Conservation (phyloP, 2,113 vertebrate species). For the Ophiodon elongatus region DNA sequence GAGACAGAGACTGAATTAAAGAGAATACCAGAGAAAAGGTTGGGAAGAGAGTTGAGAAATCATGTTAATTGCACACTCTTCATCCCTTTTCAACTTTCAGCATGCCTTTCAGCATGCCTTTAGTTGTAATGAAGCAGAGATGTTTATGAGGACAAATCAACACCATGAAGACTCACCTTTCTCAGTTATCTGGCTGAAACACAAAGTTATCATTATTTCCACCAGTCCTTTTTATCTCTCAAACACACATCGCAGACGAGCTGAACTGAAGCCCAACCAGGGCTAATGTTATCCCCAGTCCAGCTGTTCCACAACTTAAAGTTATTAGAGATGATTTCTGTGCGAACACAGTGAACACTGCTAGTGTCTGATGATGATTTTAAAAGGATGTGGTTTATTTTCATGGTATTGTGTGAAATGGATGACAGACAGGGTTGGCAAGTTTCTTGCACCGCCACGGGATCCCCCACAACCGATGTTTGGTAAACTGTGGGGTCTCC, state of each 20-base stretch:
- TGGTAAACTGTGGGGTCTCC: neutral
- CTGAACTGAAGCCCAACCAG: neutral
- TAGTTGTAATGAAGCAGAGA: slow-evolving; percentile 8
- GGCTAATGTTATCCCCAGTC: slow-evolving; percentile 2
- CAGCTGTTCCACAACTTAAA: neutral
- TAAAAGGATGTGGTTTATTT: neutral
- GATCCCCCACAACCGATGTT: neutral
- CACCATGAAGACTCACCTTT: neutral
- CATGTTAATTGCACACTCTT: neutral
- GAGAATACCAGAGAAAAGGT: neutral
- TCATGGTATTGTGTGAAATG: neutral
- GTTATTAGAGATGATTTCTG: neutral
- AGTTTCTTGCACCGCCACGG: neutral
- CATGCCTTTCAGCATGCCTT: neutral
- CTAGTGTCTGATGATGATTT: neutral
- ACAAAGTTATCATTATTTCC: slow-evolving; percentile 28
- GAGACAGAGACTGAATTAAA: neutral
- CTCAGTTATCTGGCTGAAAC: neutral
- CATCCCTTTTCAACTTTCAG: neutral
- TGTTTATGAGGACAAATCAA: slow-evolving; percentile 7
- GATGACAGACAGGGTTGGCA: neutral
- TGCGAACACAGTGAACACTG: neutral
- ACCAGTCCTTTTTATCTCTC: neutral
- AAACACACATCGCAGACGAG: neutral
- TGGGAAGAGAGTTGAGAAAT: neutral